A percentile compares a stretch with the other conserved stretches of the same genome.
phyloP scores from a whole-genome alignment of 2,797 vertebrate species.

The Thunnus albacares region DNA sequence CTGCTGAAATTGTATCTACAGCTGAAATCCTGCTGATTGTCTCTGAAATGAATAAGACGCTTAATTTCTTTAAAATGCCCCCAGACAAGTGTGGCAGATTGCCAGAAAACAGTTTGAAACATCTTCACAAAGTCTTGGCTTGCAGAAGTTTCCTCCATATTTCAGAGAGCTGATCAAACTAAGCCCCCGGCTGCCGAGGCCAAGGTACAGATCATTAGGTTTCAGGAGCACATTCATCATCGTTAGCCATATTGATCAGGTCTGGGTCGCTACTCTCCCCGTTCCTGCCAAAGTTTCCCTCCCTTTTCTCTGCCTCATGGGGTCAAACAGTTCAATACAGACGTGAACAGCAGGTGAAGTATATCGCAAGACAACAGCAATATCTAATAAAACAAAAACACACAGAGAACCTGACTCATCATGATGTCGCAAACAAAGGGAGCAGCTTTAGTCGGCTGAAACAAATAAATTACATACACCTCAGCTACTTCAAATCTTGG shows the following conservation, averaged over 20 bases:
- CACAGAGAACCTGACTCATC: background rate
- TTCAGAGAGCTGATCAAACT: constrained; percentile 58
- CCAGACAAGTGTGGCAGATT: constrained; percentile 10
- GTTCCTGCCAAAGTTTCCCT: constrained; percentile 39
- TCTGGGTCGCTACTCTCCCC: constrained; percentile 28
- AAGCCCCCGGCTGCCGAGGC: constrained; percentile 37
- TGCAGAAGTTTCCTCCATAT: constrained; percentile 42
- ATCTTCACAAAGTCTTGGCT: constrained; percentile 43
- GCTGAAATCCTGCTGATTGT: constrained; percentile 11
- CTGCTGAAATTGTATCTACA: background rate
- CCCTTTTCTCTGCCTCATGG: constrained; percentile 11
- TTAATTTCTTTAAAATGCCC: constrained; percentile 27
- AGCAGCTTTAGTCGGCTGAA: background rate
- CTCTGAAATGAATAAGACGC: constrained; percentile 4
- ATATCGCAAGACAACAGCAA: constrained; percentile 4
- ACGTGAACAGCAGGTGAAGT: constrained; percentile 13
- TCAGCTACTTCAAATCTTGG: background rate
- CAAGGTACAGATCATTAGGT: constrained; percentile 55
- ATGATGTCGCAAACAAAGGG: background rate
- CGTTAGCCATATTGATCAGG: constrained; percentile 70
- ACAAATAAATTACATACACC: background rate
- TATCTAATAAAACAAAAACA: constrained; percentile 21
- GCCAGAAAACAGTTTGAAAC: constrained; percentile 34
- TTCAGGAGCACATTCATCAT: constrained; percentile 74
- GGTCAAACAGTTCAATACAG: constrained; percentile 19